Conservation (phyloP, 1,140 invertebrate genomes). For the Drosophila murphyi region DNA sequence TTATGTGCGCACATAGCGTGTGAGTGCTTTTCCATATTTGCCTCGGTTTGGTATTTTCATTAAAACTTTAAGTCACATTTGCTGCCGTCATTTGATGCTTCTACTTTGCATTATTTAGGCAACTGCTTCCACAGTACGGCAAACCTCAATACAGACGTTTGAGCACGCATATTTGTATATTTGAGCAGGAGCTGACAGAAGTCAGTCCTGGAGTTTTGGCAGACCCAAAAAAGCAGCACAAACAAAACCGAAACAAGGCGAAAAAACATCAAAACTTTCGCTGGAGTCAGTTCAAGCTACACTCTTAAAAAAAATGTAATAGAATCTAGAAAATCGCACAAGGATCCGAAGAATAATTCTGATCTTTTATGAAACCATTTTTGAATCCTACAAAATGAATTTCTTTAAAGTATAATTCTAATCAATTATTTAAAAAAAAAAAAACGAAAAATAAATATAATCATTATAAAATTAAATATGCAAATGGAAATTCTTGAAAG, state of each 20-base stretch:
- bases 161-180: constrained; percentile 1
- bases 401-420: too few relatives aligned
- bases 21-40: constrained; percentile 40
- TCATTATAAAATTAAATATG: too few relatives aligned
- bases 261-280: constrained; percentile 16
- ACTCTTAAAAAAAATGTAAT: too few relatives aligned
- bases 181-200: constrained; percentile 17
- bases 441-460: too few relatives aligned
- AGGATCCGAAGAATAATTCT: too few relatives aligned
- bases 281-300: background rate
- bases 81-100: constrained; percentile 70
- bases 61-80: constrained; percentile 81
- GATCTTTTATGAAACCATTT: too few relatives aligned
- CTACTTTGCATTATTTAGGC: constrained; percentile 78
- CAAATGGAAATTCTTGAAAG: too few relatives aligned
- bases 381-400: too few relatives aligned
- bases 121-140: constrained; percentile 63
- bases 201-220: constrained; percentile 36
- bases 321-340: too few relatives aligned
- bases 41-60: constrained; percentile 64
- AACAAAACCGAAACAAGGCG: constrained; percentile 43
- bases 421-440: too few relatives aligned
- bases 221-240: constrained; percentile 43
- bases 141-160: constrained; percentile 40
- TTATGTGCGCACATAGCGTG: background rate